Conservation (phyloP, 2,113 vertebrate genomes). For the Felis chaus region DNA sequence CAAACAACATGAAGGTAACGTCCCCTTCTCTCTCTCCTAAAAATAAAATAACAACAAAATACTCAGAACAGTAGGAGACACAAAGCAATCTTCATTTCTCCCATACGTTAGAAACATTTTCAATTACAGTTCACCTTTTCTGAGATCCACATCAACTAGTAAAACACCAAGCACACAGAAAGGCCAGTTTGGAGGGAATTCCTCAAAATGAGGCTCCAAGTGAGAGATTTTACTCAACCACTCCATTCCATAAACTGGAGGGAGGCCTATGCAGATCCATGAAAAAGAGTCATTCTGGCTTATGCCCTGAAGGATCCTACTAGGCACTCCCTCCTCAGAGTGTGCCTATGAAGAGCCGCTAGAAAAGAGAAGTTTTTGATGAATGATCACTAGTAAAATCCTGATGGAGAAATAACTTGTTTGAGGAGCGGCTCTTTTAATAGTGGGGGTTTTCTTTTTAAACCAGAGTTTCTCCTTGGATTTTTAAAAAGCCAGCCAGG, state of each 20-base stretch:
- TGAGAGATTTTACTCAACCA: not conserved
- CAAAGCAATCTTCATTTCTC: constrained; percentile 56
- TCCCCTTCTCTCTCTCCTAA: not conserved
- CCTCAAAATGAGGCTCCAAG: not conserved
- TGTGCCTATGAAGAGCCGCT: not conserved
- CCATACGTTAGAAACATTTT: constrained; percentile 47
- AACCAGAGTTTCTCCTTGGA: constrained; percentile 12
- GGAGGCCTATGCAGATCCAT: not conserved
- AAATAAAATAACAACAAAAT: constrained; percentile 31
- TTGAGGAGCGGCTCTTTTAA: constrained; percentile 7
- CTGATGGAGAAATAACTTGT: not conserved
- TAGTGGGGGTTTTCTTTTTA: constrained; percentile 5
- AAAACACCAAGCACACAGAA: constrained; percentile 46
- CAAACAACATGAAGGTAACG: constrained; percentile 19
- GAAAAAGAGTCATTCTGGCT: constrained; percentile 25
- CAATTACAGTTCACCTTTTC: constrained; percentile 44
- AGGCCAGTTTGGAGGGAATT: constrained; percentile 3
- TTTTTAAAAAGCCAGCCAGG: not conserved
- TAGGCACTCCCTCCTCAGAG: not conserved
- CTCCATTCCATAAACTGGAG: not conserved
- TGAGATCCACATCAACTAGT: constrained; percentile 43
- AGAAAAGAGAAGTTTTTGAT: not conserved
- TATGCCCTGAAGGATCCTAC: not conserved
- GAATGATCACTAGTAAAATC: constrained; percentile 13
- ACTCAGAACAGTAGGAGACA: constrained; percentile 37